phyloP scores from a whole-genome alignment of 2,888 invertebrate species.

The Paralinhomoeus sp. region DNA sequence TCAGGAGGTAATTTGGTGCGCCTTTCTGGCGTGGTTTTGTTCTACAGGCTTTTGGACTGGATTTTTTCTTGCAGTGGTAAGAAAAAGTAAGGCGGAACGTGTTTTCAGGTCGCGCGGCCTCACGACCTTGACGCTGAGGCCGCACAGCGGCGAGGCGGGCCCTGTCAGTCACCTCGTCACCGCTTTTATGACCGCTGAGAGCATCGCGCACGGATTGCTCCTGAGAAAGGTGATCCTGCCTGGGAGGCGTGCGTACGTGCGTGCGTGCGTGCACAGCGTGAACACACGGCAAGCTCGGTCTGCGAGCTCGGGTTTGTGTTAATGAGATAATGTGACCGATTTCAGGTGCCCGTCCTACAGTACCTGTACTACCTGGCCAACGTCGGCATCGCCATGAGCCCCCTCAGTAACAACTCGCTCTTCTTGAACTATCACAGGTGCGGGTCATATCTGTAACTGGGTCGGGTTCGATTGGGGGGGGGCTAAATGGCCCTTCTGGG shows the following conservation, averaged over 20 bases:
- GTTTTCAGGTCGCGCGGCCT: constrained; percentile 67
- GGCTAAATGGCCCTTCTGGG: too few species aligned
- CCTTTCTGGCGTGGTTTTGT: background rate
- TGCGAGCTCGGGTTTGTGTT: too few species aligned
- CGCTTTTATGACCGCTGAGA: constrained; percentile 86
- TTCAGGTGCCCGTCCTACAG: constrained; percentile 74
- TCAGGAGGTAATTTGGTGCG: constrained; percentile 45
- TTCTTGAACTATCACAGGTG: constrained; percentile 96
- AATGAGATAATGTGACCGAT: too few species aligned
- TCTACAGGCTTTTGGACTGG: too few species aligned
- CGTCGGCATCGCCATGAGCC: constrained; percentile 97
- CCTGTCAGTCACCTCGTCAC: constrained; percentile 89
- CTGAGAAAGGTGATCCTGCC: constrained; percentile 77
- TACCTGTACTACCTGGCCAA: constrained; percentile 91
- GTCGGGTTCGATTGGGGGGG: too few species aligned
- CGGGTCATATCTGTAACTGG: too few species aligned
- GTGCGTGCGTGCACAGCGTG: too few species aligned
- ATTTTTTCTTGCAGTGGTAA: too few species aligned
- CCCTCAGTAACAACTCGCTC: constrained; percentile 86
- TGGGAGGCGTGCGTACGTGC: too few species aligned
- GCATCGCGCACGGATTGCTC: constrained; percentile 86
- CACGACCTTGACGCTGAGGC: constrained; percentile 75
- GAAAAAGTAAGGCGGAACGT: too few species aligned
- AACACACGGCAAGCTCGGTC: too few species aligned
- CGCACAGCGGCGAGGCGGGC: constrained; percentile 96